Evolutionary conservation across 2,113 vertebrate genomes (phyloP).

Genomic region (Solea senegalensis): DNA sequence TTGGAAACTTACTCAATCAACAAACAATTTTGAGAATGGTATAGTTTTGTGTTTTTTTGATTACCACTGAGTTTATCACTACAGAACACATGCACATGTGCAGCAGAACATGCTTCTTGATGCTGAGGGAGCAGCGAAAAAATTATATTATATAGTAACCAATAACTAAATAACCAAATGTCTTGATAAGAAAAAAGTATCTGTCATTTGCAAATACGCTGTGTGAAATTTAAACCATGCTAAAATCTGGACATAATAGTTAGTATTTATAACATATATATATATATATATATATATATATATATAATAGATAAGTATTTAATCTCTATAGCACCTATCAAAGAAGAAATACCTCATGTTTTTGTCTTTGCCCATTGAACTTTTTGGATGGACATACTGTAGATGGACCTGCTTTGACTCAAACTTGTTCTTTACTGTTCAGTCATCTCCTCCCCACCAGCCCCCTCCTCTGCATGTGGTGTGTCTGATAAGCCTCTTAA

Average conservation of each 20-base stretch:
- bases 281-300: too few species aligned
- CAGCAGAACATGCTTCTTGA: neutral
- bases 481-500: conserved; percentile 50
- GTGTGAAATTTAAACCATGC: too few species aligned
- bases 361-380: neutral
- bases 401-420: neutral
- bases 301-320: too few species aligned
- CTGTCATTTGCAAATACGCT: too few species aligned
- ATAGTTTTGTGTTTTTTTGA: neutral
- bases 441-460: conserved; percentile 22
- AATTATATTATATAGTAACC: neutral
- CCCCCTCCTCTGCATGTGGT: conserved; percentile 48
- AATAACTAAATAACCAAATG: neutral
- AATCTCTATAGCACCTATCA: too few species aligned
- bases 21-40: conserved; percentile 1
- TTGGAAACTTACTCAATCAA: neutral
- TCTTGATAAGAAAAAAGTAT: neutral
- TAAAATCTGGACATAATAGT: too few species aligned
- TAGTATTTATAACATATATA: too few species aligned
- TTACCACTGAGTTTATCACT: too few species aligned
- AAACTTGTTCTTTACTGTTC: conserved; percentile 32
- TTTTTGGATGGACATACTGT: neutral
- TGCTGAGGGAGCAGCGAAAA: neutral
- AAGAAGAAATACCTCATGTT: neutral
- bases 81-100: neutral